Evolutionary conservation across 2,888 invertebrate species (phyloP).

Genomic region (Acrobasis repandana): DNA sequence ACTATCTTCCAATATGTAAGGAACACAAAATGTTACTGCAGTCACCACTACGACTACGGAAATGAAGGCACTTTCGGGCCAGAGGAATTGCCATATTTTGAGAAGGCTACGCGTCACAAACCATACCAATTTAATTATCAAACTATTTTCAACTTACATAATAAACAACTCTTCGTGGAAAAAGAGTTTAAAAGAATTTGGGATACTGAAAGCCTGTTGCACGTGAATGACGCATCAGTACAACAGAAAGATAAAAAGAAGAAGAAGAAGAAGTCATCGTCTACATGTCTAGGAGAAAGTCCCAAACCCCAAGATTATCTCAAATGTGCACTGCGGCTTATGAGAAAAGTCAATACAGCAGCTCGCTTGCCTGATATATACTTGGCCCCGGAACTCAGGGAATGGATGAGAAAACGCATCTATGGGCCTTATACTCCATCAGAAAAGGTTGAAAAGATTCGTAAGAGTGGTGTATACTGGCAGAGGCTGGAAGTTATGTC

Average conservation of each 20-base stretch:
- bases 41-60: conserved; percentile 62
- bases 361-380: conserved; percentile 68
- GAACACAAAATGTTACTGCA: conserved; percentile 62
- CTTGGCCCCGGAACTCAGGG: conserved; percentile 63
- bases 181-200: conserved; percentile 66
- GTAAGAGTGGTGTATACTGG: conserved; percentile 56
- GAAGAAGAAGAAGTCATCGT: conserved; percentile 47
- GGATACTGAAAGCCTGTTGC: conserved; percentile 66
- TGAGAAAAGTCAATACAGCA: conserved; percentile 59
- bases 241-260: conserved; percentile 50
- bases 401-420: conserved; percentile 71
- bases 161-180: conserved; percentile 51
- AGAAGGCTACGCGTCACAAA: conserved; percentile 52
- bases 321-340: conserved; percentile 57
- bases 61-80: conserved; percentile 58
- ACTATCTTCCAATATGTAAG: conserved; percentile 54
- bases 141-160: conserved; percentile 63
- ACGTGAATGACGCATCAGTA: conserved; percentile 43
- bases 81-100: conserved; percentile 63
- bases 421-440: conserved; percentile 49
- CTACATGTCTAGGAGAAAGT: conserved; percentile 54
- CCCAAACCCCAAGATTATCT: conserved; percentile 64
- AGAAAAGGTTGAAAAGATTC: conserved; percentile 45
- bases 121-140: conserved; percentile 59
- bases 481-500: conserved; percentile 48